phyloP scores from a whole-genome alignment of 2,113 vertebrate genomes.

The Stegastes partitus region DNA sequence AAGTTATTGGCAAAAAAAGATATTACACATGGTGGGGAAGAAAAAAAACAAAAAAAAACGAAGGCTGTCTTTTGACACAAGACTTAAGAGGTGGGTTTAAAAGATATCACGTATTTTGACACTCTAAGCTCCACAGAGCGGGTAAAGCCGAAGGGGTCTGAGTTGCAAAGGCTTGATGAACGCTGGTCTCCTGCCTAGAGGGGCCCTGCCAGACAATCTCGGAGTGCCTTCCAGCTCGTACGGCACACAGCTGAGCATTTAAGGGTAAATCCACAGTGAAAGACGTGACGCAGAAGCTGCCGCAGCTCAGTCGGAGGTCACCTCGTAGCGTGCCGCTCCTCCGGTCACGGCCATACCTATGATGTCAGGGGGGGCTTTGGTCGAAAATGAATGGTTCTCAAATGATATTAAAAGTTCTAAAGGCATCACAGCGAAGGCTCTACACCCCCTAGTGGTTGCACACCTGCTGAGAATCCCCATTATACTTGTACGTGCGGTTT shows the following conservation, averaged over 20 bases:
- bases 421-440: not conserved
- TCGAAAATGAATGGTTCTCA: conserved; percentile 6
- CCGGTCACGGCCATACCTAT: conserved; percentile 1
- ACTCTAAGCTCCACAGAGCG: conserved; percentile 41
- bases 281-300: conserved; percentile 33
- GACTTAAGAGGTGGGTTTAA: conserved; percentile 43
- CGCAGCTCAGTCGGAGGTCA: conserved; percentile 29
- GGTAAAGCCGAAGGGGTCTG: conserved; percentile 26
- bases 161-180: conserved; percentile 43
- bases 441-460: conserved; percentile 61
- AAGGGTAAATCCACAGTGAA: conserved; percentile 54
- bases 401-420: not conserved
- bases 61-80: conserved; percentile 19
- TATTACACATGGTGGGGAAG: not conserved
- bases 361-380: conserved; percentile 9
- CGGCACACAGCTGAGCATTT: conserved; percentile 59
- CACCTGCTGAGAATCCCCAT: not conserved
- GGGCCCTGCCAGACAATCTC: conserved; percentile 47
- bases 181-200: conserved; percentile 43
- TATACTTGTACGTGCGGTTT: not conserved
- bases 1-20: conserved; percentile 4
- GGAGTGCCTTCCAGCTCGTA: conserved; percentile 52
- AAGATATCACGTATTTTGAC: conserved; percentile 42
- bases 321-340: not conserved
- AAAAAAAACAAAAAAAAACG: conserved; percentile 25